Evolutionary conservation across 1,140 invertebrate genomes (phyloP).

Genomic region (Nymphalis io): DNA sequence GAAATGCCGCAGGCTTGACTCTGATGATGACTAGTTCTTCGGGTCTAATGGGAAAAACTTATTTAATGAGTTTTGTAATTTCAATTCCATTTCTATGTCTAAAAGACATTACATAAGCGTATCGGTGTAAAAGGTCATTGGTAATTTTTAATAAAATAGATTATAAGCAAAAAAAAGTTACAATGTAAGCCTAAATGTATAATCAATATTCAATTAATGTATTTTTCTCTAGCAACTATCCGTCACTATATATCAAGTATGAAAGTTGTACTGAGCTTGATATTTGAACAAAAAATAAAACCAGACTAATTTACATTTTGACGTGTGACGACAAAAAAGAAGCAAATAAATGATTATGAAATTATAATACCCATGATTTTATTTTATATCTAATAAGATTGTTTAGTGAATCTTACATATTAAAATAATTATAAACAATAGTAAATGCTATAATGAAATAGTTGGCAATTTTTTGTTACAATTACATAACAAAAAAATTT

Average conservation of each 20-base stretch:
- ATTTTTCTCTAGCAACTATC: neutral
- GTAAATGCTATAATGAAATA: too few species aligned
- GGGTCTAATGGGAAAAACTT: too few species aligned
- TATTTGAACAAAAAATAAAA: neutral
- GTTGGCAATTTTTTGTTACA: too few species aligned
- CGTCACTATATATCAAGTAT: neutral
- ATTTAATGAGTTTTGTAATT: too few species aligned
- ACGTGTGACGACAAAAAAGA: neutral
- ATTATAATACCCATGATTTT: neutral
- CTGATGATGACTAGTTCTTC: conserved; percentile 53
- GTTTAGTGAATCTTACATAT: too few species aligned
- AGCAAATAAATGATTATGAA: conserved; percentile 1
- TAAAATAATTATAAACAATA: too few species aligned
- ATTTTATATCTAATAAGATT: neutral
- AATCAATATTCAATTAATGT: neutral
- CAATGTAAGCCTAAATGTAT: conserved; percentile 5
- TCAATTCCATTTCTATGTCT: neutral
- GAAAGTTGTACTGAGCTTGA: neutral
- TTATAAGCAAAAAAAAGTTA: conserved; percentile 5
- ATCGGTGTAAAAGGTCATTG: neutral
- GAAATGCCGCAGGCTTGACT: conserved; percentile 59
- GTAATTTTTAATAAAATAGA: neutral
- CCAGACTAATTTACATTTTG: neutral
- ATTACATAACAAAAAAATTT: too few species aligned
- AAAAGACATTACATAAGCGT: neutral